A percentile compares a stretch with the other conserved stretches of the same genome.
Conservation (phyloP, 1,140 invertebrate species). For the Anoplolepis gracilipes region DNA sequence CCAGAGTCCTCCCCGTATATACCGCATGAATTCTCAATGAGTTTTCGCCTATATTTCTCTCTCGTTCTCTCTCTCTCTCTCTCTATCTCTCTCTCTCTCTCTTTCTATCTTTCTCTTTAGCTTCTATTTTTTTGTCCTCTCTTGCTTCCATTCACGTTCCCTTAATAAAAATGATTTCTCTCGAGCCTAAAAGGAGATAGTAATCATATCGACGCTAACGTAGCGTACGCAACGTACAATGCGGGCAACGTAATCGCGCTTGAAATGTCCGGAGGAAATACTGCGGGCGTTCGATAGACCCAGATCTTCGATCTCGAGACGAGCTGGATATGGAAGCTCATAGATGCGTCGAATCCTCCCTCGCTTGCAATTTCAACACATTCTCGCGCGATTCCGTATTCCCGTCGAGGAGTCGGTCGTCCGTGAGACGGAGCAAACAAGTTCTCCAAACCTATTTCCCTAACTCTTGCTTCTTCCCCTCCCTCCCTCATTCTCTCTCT, state of each 20-base stretch:
- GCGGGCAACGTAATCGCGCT: neutral
- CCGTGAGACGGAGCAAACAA: slow-evolving; percentile 82
- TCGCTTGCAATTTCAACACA: slow-evolving; percentile 51
- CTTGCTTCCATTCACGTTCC: slow-evolving; percentile 21
- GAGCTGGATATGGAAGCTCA: slow-evolving; percentile 3
- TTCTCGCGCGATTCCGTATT: slow-evolving; percentile 80
- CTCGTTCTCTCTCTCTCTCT: neutral
- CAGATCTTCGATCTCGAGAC: slow-evolving; percentile 30
- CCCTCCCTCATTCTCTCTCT: slow-evolving; percentile 80
- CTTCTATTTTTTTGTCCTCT: slow-evolving; percentile 39
- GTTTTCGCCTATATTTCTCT: slow-evolving; percentile 60
- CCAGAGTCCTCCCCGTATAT: slow-evolving; percentile 69
- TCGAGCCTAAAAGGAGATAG: neutral
- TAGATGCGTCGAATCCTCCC: slow-evolving; percentile 6
- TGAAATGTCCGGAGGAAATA: slow-evolving; percentile 12
- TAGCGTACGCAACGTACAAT: neutral
- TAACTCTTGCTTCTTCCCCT: slow-evolving; percentile 77
- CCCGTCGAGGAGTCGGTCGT: slow-evolving; percentile 76
- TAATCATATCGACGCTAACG: neutral
- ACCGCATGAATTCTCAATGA: slow-evolving; percentile 81
- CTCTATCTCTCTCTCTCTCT: neutral
- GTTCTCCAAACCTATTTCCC: slow-evolving; percentile 85
- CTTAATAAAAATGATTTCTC: slow-evolving; percentile 4
- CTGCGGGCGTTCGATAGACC: slow-evolving; percentile 13
- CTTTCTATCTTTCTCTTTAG: neutral